These are phyloP conservation scores for Octopus bimaculoides DNA, from an alignment of 1,140 invertebrate species.

Conservation along the genomic window DNA sequence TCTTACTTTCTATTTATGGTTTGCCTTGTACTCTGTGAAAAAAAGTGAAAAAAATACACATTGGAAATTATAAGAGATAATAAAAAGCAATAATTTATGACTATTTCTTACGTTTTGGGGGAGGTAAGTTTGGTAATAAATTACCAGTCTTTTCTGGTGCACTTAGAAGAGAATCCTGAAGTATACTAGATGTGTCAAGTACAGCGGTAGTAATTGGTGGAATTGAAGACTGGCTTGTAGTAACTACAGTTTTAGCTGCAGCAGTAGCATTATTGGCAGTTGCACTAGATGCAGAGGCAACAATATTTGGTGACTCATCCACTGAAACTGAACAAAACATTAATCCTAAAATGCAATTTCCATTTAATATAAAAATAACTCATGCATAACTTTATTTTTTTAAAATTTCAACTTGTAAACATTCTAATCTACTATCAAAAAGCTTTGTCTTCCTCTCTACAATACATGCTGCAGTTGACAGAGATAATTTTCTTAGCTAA, in stretches of 20 bases:
- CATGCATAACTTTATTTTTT: background rate
- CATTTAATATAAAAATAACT: background rate
- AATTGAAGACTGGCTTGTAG: slow-evolving; percentile 17
- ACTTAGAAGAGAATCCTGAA: background rate
- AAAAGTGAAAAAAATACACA: too few relatives aligned
- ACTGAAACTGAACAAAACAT: too few relatives aligned
- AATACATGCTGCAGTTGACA: too few relatives aligned
- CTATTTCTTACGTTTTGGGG: background rate
- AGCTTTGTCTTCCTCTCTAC: too few relatives aligned
- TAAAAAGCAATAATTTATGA: too few relatives aligned
- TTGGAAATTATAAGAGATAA: too few relatives aligned
- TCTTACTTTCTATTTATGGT: too few relatives aligned
- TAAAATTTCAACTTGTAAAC: too few relatives aligned
- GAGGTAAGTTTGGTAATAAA: background rate
- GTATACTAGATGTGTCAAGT: background rate
- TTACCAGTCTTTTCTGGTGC: background rate
- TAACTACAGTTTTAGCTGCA: background rate
- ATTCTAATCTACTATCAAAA: too few relatives aligned
- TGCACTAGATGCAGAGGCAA: background rate
- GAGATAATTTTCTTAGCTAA: too few relatives aligned
- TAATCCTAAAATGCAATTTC: too few relatives aligned
- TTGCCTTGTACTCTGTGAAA: too few relatives aligned
- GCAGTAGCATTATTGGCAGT: slow-evolving; percentile 5
- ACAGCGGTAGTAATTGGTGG: background rate
- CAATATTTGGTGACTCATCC: background rate